A percentile compares a stretch with the other conserved stretches of the same genome.
Evolutionary conservation across 2,797 vertebrate genomes (phyloP).

Genomic region (Siniperca scherzeri): DNA sequence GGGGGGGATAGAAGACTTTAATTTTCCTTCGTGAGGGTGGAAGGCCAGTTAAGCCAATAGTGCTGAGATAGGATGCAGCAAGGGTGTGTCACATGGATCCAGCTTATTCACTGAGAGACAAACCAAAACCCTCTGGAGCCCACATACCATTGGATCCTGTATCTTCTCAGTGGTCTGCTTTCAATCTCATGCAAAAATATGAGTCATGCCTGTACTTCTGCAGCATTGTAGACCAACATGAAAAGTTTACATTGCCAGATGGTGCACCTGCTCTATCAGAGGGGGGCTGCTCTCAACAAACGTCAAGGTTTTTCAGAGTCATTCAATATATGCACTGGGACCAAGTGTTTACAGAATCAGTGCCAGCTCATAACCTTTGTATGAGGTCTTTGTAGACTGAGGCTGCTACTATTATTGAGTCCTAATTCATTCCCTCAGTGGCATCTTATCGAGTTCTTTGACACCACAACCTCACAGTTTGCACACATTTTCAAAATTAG

Average conservation of each 20-base stretch:
- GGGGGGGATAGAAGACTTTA: constrained; percentile 60
- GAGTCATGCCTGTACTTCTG: constrained; percentile 61
- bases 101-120: constrained; percentile 34
- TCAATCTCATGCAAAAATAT: constrained; percentile 60
- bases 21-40: constrained; percentile 47
- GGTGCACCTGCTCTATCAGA: constrained; percentile 75
- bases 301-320: constrained; percentile 46
- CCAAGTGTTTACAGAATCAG: constrained; percentile 33
- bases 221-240: constrained; percentile 31
- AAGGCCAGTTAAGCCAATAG: constrained; percentile 37
- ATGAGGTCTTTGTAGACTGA: constrained; percentile 26
- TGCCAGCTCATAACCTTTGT: constrained; percentile 50
- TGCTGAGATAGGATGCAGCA: constrained; percentile 49
- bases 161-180: constrained; percentile 55
- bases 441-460: constrained; percentile 2
- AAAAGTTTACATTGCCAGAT: constrained; percentile 65
- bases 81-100: constrained; percentile 57
- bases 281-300: constrained; percentile 29
- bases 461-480: constrained; percentile 10
- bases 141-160: constrained; percentile 68
- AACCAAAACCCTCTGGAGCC: constrained; percentile 60
- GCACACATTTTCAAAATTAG: constrained; percentile 4
- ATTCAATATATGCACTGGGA: constrained; percentile 32
- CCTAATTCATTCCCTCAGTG: background rate
- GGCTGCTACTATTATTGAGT: constrained; percentile 1